These are phyloP conservation scores for Grammomys surdaster DNA, from an alignment of 2,113 vertebrate species.

Conservation along the genomic window DNA sequence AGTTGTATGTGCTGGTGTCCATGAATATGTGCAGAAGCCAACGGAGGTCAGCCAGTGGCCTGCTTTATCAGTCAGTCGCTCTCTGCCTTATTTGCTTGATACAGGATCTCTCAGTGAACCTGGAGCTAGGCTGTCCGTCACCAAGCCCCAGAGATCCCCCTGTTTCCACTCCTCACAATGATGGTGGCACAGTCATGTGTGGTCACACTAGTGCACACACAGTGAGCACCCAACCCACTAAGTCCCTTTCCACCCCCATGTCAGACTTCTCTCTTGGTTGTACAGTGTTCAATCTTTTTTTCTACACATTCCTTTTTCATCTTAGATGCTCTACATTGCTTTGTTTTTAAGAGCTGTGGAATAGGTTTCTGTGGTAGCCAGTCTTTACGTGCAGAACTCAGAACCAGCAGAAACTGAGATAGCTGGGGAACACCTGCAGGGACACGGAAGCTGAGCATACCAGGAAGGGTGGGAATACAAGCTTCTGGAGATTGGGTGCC, in stretches of 20 bases:
- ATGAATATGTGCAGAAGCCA: background rate
- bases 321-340: background rate
- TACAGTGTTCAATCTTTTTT: background rate
- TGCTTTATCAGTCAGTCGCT: no score
- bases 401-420: conserved; percentile 20
- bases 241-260: background rate
- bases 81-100: background rate
- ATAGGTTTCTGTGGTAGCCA: background rate
- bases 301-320: background rate
- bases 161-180: no score
- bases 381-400: background rate
- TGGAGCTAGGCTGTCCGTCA: background rate
- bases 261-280: background rate
- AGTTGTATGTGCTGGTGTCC: background rate
- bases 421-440: background rate
- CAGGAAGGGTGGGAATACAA: background rate
- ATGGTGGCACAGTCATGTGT: no score
- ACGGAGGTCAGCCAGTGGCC: background rate
- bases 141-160: background rate
- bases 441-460: background rate
- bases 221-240: background rate
- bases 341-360: background rate
- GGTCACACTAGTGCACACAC: background rate
- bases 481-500: background rate
- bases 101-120: background rate